Base-by-base conservation (phyloP, 2,113 vertebrate genomes). In the Myanophis thanlyinensis region DNA sequence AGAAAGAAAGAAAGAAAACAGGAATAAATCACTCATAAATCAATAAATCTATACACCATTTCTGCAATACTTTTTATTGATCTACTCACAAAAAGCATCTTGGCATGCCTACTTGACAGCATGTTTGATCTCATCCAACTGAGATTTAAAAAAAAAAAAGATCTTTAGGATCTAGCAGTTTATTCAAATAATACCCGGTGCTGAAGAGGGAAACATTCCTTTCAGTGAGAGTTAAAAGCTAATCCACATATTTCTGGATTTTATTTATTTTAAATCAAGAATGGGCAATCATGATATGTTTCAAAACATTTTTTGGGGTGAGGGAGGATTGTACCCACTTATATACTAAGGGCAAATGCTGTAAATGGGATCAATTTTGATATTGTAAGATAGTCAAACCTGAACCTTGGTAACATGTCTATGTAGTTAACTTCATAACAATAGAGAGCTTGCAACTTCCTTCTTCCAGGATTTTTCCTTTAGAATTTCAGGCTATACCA, bases 11-110 rank as follows among this genome's bases (percentile, higher is more conserved):
- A n/a, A n/a, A n/a, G n/a, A n/a, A n/a, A n/a, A n/a, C n/a, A 90
- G 86, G 94, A 93, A 80, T 94, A 97, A 97, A 93, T 95, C 91
- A 96, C 73, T n/a, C n/a, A n/a, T n/a, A n/a, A n/a, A n/a, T n/a
- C n/a, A n/a, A n/a, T n/a, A n/a, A n/a, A 59, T 94, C 95, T 94
- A 93, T 89, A 46, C 3, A 91, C 53, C 3, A 47, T 93, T 93
- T 56, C 91, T 95, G 94, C 96, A 95, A 46, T 91, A 87, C 44
- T 90, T 95, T 92, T 67, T 89, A 93, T 84, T 89, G 93, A 95
- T 92, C 51, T 88, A 30, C 40, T 18, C 20, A 62, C 20, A 91
- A 95, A 96, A 94, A 0, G 90, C 48, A 87, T n/a, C 91, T 89
- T 53, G 93, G 94, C 87, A 87, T 59, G 92, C 90, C 84, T 91